Conservation (phyloP, 2,888 invertebrate genomes). For the Mesorhabditis spiculigera region DNA sequence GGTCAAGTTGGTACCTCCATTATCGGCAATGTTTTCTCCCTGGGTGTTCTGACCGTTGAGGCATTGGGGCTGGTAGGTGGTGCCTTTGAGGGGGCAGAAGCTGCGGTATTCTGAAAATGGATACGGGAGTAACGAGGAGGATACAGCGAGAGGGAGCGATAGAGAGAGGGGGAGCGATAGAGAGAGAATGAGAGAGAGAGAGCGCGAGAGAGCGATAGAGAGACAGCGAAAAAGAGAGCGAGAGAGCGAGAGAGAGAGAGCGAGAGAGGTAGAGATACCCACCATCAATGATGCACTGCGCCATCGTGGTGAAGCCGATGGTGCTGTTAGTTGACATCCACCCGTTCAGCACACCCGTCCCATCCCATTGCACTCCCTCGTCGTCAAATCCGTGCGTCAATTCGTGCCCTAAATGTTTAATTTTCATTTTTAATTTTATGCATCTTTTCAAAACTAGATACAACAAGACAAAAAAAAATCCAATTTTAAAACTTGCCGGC, state of each 20-base stretch:
- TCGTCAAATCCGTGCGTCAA: slow-evolving; percentile 94
- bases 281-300: slow-evolving; percentile 40
- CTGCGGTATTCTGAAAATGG: slow-evolving; percentile 30
- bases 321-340: slow-evolving; percentile 40
- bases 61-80: slow-evolving; percentile 30
- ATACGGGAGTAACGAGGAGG: not conserved
- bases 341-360: slow-evolving; percentile 31
- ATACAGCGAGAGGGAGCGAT: not conserved
- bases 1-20: slow-evolving; percentile 57
- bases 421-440: not conserved
- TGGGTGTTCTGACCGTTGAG: slow-evolving; percentile 65
- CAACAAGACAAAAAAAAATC: no score
- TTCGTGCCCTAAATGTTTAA: slow-evolving; percentile 76
- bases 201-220: not conserved
- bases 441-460: not conserved
- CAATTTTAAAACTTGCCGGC: slow-evolving; percentile 67
- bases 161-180: not conserved
- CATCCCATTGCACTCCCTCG: slow-evolving; percentile 52
- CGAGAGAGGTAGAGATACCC: not conserved
- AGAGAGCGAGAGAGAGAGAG: not conserved
- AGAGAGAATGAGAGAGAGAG: not conserved
- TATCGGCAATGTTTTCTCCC: slow-evolving; percentile 66
- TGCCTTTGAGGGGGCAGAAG: slow-evolving; percentile 38
- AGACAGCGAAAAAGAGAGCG: not conserved
- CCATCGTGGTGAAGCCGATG: slow-evolving; percentile 36